Evolutionary conservation across 2,888 invertebrate species (phyloP), one percentile per base, ranked within the genome.

Genomic region (Acleris holmiana): DNA sequence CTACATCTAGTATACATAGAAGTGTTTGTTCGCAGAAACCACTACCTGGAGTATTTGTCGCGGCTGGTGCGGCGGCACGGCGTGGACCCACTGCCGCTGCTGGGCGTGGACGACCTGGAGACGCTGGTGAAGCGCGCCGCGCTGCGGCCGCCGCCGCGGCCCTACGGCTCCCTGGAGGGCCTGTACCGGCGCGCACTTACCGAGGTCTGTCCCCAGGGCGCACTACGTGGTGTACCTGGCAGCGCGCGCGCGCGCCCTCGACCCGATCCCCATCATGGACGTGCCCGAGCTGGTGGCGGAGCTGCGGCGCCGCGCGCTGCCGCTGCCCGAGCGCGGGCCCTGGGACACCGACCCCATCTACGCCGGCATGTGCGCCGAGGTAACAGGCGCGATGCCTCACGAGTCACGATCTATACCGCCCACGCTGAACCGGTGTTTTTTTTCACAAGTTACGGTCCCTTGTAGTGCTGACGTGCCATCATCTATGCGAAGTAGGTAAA

Each of bases 211-310:
- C 64, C 93, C 83, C 94, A 99, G 98, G 94, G 93, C 94, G 84
- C 99, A 99, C 94, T 99, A 98, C 94, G 96, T 98, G 88, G 99
- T 99, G 94, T 98, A 98, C 93, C 95, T 99, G 94, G 97, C 98
- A 84, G 95, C 94, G 78, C 94, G 96, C 86, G 97, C 98, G 90
- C 96, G 96, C 88, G 94, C 94, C 80, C 94, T 99, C 86, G 99
- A 99, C 93, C 98, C 99, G 6, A 94, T 98, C 80, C 94, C 95
- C 73, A 96, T 98, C 83, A 96, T 98, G 94, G 96, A 96, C 85
- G 94, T 97, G 85, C 94, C 95, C 76, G 98, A 98, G 84, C 95
- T 98, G 79, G 95, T 96, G 76, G 97, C 97, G 77, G 97, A 98
- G 88, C 94, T 98, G 84, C 95, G 96, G 77, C 94, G 98, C 78